phyloP scores from a whole-genome alignment of 2,797 vertebrate genomes.

The Thamnophis elegans region DNA sequence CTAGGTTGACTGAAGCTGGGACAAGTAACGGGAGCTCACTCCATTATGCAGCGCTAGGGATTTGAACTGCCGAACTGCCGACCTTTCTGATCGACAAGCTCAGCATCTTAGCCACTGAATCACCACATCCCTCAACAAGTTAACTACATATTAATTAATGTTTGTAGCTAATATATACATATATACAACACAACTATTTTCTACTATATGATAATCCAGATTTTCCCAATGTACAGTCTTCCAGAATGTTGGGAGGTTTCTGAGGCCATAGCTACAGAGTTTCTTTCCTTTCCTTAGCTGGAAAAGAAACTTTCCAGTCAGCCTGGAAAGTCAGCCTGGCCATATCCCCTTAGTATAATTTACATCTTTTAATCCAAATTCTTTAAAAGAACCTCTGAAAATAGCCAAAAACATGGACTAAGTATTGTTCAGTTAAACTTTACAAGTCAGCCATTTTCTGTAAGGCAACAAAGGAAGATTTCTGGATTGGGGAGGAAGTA shows the following conservation, averaged over 20 bases:
- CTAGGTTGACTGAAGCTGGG: no score
- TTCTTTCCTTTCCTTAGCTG: background rate
- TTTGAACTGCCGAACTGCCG: no score
- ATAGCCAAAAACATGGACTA: background rate
- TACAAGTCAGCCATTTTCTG: background rate
- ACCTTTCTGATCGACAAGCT: no score
- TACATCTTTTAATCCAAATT: background rate
- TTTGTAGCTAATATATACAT: background rate
- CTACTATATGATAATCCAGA: background rate
- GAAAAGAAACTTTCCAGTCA: background rate
- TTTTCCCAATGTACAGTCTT: background rate
- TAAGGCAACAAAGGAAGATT: background rate
- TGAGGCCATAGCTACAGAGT: background rate
- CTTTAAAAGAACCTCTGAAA: background rate
- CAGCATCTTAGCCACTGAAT: no score
- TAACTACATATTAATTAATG: background rate
- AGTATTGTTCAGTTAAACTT: accelerated
- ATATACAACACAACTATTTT: background rate
- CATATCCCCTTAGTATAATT: background rate
- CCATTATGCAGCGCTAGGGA: no score
- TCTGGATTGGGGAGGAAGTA: background rate
- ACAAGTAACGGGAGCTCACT: no score
- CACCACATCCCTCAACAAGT: background rate
- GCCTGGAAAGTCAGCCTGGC: background rate
- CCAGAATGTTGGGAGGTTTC: background rate